Base-by-base conservation (phyloP, 2,113 vertebrate species). In the Coregonus clupeaformis region DNA sequence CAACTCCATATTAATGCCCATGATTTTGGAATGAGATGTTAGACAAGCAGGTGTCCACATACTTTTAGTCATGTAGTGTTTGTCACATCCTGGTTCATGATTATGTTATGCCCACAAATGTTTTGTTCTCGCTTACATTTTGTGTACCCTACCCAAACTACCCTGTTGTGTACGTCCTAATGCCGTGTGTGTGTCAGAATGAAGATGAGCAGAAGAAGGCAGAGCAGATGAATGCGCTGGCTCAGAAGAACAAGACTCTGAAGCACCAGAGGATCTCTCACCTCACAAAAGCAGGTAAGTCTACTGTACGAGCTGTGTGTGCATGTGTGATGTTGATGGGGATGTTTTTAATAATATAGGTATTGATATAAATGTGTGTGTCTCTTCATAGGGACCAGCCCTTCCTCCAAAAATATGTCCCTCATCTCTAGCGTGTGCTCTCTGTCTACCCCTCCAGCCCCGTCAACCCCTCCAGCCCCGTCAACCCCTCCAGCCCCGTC, bases 401-500 rank as follows among this genome's bases (percentile, higher is more conserved):
- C 84, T 0, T 79, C 83, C 25, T 22, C 65, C 22, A 77, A 12
- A 55, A 69, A 7, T 49, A 82, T 86, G 82, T 91, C 85, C 66
- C 45, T 90, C 59, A 93, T 92, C 69, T 68, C 87, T 9, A 27
- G 9, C 18, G 88, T 92, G 1, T 64, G 57, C 24, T 92, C 91
- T 11, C 72, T 90, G 69, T 81, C 86, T 72, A 6, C 0, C 6
- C 0, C 27, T 47, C 45, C 3, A 4, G 47, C 47, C 14, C 47
- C 13, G 9, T 11, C 36, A 42, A 42, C 36, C 36, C 36, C 36
- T 11, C 36, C 36, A 2, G 9, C 9, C 36, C 36, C 2, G 69
- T 80, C 86, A 52, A 52, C 49, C 3, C 5, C 49, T 16, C 12
- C 49, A 4, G 14, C 49, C 49, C 12, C 1, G 7, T 45, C 42